Base-by-base conservation (phyloP, 2,113 vertebrate species). In the Thunnus maccoyii region DNA sequence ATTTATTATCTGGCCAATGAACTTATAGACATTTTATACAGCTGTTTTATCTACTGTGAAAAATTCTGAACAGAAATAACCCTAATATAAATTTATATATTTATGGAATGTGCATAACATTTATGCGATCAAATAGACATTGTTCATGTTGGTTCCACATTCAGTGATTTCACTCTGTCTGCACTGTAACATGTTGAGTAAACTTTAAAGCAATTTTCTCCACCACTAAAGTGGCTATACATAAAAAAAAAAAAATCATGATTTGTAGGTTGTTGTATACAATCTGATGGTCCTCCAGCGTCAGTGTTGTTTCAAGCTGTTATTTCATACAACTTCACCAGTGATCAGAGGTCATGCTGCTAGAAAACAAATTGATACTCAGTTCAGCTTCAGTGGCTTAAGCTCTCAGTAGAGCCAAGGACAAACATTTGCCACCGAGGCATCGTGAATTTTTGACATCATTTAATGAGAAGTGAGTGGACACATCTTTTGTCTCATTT, bases 401-500 rank as follows among this genome's bases (percentile, higher is more conserved):
- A 13, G 60, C 73, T 85, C 77, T 71, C 72, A 54, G 64, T 47
- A 30, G 61, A 82, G 58, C 80, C 87, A 88, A 86, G 82, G 88
- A 87, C 56, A 70, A 30, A 22, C 60, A 50, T 78, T 86, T 85
- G 48, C 83, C 68, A 64, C 61, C 10, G 65, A 84, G 62, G 79
- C 2, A 8, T 65, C 1, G 17, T 60, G 74, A 75, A 90, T 87
- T 85, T 22, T 80, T 89, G 89, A 90, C 76, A 71, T 89, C 84
- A 27, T 88, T 84, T 90, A 90, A 93, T 88, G 77, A 86, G 79
- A 88, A 85, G 74, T 63, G 83, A 90, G 80, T 60, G 81, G 83
- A 58, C 32, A 62, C 87, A 70, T 92, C 80, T 83, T 89, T 89
- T 89, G 86, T 90, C 89, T 89, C 71, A 83, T 93, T 93, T 87